phyloP scores from a whole-genome alignment of 1,140 invertebrate species.

The Ditylenchus dipsaci region DNA sequence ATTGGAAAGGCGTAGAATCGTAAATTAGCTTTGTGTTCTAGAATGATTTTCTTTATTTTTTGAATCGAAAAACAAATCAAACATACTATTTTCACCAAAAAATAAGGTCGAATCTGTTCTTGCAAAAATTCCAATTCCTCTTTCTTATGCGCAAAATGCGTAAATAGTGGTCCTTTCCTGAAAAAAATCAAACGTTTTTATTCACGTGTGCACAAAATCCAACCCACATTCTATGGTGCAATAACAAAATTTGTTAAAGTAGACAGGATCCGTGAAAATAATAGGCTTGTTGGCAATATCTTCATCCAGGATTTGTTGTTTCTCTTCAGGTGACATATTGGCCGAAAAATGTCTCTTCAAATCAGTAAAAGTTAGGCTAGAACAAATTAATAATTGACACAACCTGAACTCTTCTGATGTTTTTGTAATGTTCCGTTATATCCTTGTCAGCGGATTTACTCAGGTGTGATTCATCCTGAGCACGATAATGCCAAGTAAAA shows the following conservation, averaged over 20 bases:
- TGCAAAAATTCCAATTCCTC: neutral
- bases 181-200: neutral
- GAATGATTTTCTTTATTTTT: no score
- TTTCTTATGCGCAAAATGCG: neutral
- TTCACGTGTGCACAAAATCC: neutral
- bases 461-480: no score
- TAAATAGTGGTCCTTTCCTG: neutral
- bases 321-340: neutral
- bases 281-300: neutral
- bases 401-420: neutral
- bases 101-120: neutral
- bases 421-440: neutral
- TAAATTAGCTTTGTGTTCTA: no score
- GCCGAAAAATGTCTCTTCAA: neutral
- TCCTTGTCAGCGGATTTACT: neutral
- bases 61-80: no score
- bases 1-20: no score
- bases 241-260: neutral
- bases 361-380: neutral
- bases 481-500: neutral
- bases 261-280: neutral
- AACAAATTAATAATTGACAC: neutral
- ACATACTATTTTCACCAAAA: neutral
- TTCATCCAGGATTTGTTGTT: neutral
- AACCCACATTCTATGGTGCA: neutral